Conservation (phyloP, 2,113 vertebrate genomes). For the Elephas maximus region DNA sequence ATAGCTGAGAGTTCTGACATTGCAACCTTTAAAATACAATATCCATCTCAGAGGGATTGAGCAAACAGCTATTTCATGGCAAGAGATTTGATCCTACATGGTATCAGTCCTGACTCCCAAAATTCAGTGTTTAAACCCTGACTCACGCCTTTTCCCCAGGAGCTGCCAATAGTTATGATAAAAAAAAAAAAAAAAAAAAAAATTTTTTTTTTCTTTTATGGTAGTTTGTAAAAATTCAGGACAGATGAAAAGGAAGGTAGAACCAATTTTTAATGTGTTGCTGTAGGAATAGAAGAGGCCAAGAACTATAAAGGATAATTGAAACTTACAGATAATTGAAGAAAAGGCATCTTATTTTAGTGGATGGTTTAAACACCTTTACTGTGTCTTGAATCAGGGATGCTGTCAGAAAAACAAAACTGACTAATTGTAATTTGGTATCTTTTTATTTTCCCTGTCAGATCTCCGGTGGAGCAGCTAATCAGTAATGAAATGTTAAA, state of each 20-base stretch:
- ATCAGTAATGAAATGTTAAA: neutral
- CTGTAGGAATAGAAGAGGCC: conserved; percentile 6
- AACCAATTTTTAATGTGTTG: neutral
- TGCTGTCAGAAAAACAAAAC: conserved; percentile 53
- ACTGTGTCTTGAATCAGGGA: neutral
- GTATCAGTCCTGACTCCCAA: neutral
- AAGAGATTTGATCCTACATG: neutral
- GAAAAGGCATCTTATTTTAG: conserved; percentile 36
- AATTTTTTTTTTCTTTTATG: neutral
- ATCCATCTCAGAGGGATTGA: neutral
- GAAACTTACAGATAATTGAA: conserved; percentile 51
- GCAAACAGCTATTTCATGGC: neutral
- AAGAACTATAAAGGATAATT: neutral
- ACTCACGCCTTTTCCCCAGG: neutral
- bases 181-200: no score
- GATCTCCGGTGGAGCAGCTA: neutral
- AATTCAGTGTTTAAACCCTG: neutral
- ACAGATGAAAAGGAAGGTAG: conserved; percentile 44
- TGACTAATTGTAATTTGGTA: neutral
- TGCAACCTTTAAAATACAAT: conserved; percentile 36
- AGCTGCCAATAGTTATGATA: neutral
- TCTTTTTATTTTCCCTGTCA: conserved; percentile 54
- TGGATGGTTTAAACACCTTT: neutral
- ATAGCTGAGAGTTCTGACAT: conserved; percentile 30
- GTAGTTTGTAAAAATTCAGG: conserved; percentile 48